Base-by-base conservation (phyloP, 2,888 invertebrate genomes). In the Lasioglossum oenotherae region DNA sequence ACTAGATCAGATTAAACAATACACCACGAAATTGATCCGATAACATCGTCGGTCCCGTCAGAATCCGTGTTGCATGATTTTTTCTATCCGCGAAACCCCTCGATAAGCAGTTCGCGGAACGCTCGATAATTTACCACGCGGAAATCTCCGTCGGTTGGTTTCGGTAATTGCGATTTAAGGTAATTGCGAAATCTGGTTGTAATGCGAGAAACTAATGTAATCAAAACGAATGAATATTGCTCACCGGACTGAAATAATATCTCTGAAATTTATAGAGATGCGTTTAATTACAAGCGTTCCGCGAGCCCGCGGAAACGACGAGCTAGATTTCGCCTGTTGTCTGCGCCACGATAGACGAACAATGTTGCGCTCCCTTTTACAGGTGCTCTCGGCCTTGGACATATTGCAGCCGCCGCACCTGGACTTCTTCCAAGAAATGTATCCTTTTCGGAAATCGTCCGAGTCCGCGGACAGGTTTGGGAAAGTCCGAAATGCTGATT, bases 371-470 rank as follows among this genome's bases (percentile, higher is more conserved):
- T 67, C 19, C 35, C 19, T 88, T 92, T 96, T 96, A 78, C 97
- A 99, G 99, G 99, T 99, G 94, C 97, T 99, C 94, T 99, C 99
- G 94, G 99, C 99, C 93, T 96, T 99, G 96, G 99, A 99, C 96
- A 99, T 99, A 96, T 97, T 99, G 93, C 99, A 99, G 96, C 99
- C 99, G 94, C 99, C 99, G 93, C 99, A 99, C 96, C 97, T 99
- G 96, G 99, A 99, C 96, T 99, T 99, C 97, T 99, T 99, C 97
- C 99, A 99, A 96, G 99, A 99, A 98, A 99, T 99, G 99, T 99
- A 99, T 98, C 98, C 98, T 98, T 98, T 98, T 89, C 41, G 77
- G 19, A 46, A 41, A 44, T 4, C 2, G 2, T 12, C 5, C 2
- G 35, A n/a, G 10, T 5, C 16, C 10, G 23, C 35, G 16, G 38